Base-by-base conservation (phyloP, 92 coral and sea anemone genomes). In the Porites divaricata region DNA sequence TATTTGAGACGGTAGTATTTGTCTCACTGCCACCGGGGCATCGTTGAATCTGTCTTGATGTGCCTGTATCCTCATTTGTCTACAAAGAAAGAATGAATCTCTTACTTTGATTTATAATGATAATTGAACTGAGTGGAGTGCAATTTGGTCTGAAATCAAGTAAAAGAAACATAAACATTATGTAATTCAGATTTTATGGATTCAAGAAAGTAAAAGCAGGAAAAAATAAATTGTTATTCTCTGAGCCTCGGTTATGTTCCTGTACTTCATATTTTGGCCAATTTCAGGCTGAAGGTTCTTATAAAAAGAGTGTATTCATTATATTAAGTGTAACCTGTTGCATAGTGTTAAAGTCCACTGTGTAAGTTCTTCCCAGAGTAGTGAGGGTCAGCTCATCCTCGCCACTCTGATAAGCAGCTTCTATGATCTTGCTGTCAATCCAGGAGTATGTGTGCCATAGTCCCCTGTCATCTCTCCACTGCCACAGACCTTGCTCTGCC, bases 11-110 rank as follows among this genome's bases (percentile, higher is more conserved):
- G 13, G 92, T 75, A 20, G 91, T 92, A 14, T 84, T 67, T 45
- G 98, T 80, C 75, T 94, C 98, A 8, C 92, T 91, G 16, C 95
- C 89, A 5, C 94, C 92, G 28, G 96, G 84, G 69, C 99, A 93
- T 45, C 99, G 90, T 69, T 97, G 99, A 50, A 97, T 93, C 25
- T 98, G 98, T 49, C 99, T 95, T 45, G 98, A 91, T 10, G 99
- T 97, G 19, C 99, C 99, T 53, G 99, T 97, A 64, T 97, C 99
- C 89, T 97, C 99, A 69, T 97, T 97, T 77, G 95, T 93, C 99
- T 97, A 65, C 22, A 67, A 19, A 50, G 22, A 49, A 9, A 17
- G 8, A 78, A 58, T n/a, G 17, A 4, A 54, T 54, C 16, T 54
- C 16, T 54, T 54, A 11, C 14, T 54, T 1, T 11, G 12, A 11